phyloP scores from a whole-genome alignment of 2,797 vertebrate species.

The Clamator glandarius region DNA sequence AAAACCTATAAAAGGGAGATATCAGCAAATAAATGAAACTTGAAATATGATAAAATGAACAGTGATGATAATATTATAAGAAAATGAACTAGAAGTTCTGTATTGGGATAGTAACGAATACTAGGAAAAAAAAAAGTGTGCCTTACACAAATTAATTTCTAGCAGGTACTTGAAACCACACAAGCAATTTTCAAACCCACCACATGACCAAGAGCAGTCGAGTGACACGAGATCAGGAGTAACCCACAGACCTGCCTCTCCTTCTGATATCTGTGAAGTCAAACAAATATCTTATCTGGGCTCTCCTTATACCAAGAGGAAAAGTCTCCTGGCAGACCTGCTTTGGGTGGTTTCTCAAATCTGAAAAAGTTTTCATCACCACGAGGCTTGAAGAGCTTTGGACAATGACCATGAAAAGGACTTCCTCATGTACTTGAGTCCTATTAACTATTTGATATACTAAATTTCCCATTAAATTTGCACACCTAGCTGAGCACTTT shows the following conservation, averaged over 20 bases:
- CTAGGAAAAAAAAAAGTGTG: background rate
- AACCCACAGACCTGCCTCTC: background rate
- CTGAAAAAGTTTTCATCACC: background rate
- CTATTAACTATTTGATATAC: background rate
- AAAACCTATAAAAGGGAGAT: slow-evolving; percentile 83
- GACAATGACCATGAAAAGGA: background rate
- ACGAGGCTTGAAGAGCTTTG: background rate
- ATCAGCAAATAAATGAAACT: slow-evolving; percentile 18
- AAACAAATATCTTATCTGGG: background rate
- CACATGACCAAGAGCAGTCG: background rate
- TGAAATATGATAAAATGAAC: slow-evolving; percentile 10
- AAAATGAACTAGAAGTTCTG: background rate
- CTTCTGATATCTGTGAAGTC: background rate
- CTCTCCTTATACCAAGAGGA: background rate
- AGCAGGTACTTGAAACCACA: background rate
- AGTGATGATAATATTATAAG: background rate
- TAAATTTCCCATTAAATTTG: slow-evolving; percentile 1
- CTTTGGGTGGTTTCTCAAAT: background rate
- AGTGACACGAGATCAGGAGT: background rate
- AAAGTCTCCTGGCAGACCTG: background rate
- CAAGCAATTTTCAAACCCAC: background rate
- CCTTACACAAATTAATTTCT: background rate
- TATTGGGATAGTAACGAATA: background rate
- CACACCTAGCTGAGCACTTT: slow-evolving; percentile 17
- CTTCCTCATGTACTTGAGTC: background rate